Base-by-base conservation (phyloP, 2,888 invertebrate genomes). In the Heliconius ethilla region DNA sequence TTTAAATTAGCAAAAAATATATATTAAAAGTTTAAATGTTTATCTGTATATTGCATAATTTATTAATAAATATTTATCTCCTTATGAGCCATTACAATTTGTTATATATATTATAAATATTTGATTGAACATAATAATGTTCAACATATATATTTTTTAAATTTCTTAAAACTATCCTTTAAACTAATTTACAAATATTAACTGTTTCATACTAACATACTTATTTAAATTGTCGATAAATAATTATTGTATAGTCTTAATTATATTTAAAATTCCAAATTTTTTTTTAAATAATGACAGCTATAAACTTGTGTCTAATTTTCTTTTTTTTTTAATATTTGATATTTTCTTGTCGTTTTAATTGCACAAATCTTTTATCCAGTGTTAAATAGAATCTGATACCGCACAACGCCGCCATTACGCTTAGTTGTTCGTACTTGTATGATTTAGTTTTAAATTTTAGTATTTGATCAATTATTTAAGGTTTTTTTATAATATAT, bases 341-440 rank as follows among this genome's bases (percentile, higher is more conserved):
- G 18, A 59, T 33, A 70, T 59, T 72, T 72, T 29, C 9, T 33
- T 25, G 63, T 75, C 63, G 75, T 75, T 78, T 75, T 67, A 70
- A 45, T 33, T 25, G 40, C 75, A 75, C 45, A 75, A 63, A 75
- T 37, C 69, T 69, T 3, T 2, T 27, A 29, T 40, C 51, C 29
- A 66, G 29, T 69, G 25, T 77, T 59, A 75, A 63, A 75, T 77
- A 78, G 76, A 81, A 79, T 82, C 82, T 81, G 79, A 74, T 79
- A 84, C 84, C 88, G 92, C 93, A 92, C 92, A 92, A 92, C 84
- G 85, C 85, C 81, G 82, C 55, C 10, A 72, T 59, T 91, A 90
- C 89, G 91, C 90, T 91, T 92, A 90, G 86, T 85, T 88, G 84
- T 86, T 89, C 86, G 84, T 84, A 83, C 77, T 80, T 89, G 89